These are phyloP conservation scores for Eupithecia subumbrata DNA, from an alignment of 2,888 invertebrate species.

Conservation along the genomic window DNA sequence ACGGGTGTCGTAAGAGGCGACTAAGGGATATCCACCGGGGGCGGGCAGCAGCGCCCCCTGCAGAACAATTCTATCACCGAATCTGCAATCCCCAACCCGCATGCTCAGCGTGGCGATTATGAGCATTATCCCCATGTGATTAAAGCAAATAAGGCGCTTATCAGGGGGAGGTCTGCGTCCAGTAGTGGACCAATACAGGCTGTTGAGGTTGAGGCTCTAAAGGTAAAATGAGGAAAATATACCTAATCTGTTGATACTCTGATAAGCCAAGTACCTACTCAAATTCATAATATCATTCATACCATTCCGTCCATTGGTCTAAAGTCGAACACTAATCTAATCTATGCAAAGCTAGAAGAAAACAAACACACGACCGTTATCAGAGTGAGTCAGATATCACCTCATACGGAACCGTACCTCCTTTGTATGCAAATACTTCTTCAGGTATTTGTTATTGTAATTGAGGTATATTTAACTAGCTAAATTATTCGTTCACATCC, in stretches of 20 bases:
- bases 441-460: not conserved
- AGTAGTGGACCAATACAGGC: too few relatives aligned
- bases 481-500: not conserved
- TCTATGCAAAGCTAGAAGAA: not conserved
- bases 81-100: too few relatives aligned
- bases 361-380: not conserved
- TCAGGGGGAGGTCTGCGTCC: too few relatives aligned
- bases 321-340: not conserved
- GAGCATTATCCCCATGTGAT: too few relatives aligned
- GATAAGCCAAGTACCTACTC: not conserved
- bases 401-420: not conserved
- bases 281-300: not conserved
- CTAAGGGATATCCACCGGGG: too few relatives aligned
- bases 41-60: too few relatives aligned
- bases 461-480: not conserved
- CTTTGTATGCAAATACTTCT: not conserved
- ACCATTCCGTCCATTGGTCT: not conserved
- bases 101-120: too few relatives aligned
- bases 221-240: too few relatives aligned
- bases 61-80: too few relatives aligned
- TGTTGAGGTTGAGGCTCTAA: too few relatives aligned
- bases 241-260: not conserved
- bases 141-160: too few relatives aligned
- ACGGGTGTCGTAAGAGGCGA: too few relatives aligned
- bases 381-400: not conserved